phyloP scores from a whole-genome alignment of 2,113 vertebrate species.

The Brienomyrus longianalis region DNA sequence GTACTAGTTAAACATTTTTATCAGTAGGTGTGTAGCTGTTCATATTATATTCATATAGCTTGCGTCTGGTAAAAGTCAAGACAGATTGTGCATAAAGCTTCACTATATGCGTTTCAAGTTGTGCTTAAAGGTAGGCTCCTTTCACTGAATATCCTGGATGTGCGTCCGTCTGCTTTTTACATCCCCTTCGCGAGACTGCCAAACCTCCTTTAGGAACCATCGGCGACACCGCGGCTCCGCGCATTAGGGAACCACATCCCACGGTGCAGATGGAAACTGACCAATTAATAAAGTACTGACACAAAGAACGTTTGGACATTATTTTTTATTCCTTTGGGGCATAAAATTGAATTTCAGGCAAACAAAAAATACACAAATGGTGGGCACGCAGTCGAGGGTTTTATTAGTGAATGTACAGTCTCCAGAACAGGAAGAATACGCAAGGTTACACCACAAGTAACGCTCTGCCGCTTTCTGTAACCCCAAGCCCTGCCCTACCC shows the following conservation, averaged over 20 bases:
- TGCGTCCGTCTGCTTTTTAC: not conserved
- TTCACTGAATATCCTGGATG: not conserved
- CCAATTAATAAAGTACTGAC: not conserved
- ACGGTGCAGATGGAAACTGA: not conserved
- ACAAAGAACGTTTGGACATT: not conserved
- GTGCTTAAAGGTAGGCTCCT: not conserved
- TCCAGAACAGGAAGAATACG: conserved; percentile 39
- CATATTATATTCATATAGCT: not conserved
- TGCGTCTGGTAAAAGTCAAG: not conserved
- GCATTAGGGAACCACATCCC: not conserved
- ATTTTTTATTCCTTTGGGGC: not conserved
- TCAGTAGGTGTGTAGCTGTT: not conserved
- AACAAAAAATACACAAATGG: not conserved
- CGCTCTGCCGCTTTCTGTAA: conserved; percentile 30
- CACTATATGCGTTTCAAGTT: not conserved
- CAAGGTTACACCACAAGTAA: conserved; percentile 45
- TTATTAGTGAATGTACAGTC: conserved; percentile 62
- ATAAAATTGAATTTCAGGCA: not conserved
- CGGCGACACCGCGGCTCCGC: not conserved
- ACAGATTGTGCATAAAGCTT: not conserved
- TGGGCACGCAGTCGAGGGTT: conserved; percentile 32
- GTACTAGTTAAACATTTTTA: not conserved
- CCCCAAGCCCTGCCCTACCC: conserved; percentile 4
- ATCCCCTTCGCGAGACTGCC: not conserved
- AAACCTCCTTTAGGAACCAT: not conserved